Percentiles rank a stretch among this genome's conserved stretches.
Evolutionary conservation across 2,888 invertebrate species (phyloP).

Genomic region (Cerastis rubricosa): DNA sequence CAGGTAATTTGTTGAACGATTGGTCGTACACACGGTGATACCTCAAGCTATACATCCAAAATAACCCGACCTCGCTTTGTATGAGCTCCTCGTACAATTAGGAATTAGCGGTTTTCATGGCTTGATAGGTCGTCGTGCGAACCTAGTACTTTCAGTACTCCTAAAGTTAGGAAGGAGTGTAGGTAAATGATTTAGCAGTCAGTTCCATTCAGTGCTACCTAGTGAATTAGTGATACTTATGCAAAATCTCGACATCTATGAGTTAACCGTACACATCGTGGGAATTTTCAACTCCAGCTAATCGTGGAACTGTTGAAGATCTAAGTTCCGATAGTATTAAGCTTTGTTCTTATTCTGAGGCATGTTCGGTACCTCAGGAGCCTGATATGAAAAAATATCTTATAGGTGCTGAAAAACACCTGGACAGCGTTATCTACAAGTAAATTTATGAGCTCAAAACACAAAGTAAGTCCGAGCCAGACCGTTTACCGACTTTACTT

Average conservation of each 20-base stretch:
- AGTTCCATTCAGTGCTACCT: background rate
- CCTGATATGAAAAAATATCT: background rate
- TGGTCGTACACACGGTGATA: background rate
- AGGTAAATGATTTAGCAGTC: background rate
- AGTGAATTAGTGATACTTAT: background rate
- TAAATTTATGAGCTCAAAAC: slow-evolving; percentile 29
- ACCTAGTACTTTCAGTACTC: background rate
- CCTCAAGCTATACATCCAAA: too few relatives aligned
- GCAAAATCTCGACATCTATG: background rate
- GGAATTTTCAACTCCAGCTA: background rate
- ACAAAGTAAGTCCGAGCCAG: slow-evolving; percentile 28
- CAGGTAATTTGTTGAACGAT: background rate
- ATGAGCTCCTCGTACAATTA: too few relatives aligned
- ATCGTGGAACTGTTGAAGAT: background rate
- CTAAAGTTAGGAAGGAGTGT: background rate
- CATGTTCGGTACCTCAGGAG: background rate
- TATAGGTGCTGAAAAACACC: background rate
- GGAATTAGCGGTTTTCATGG: too few relatives aligned
- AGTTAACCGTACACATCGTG: background rate
- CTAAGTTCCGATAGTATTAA: background rate
- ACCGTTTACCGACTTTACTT: slow-evolving; percentile 36
- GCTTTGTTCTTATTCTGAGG: background rate
- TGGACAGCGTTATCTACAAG: background rate
- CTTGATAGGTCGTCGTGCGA: too few relatives aligned
- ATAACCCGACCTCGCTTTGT: too few relatives aligned